Evolutionary conservation across 2,113 vertebrate genomes (phyloP), one percentile per base, ranked within the genome.

Genomic region (Proteles cristata): DNA sequence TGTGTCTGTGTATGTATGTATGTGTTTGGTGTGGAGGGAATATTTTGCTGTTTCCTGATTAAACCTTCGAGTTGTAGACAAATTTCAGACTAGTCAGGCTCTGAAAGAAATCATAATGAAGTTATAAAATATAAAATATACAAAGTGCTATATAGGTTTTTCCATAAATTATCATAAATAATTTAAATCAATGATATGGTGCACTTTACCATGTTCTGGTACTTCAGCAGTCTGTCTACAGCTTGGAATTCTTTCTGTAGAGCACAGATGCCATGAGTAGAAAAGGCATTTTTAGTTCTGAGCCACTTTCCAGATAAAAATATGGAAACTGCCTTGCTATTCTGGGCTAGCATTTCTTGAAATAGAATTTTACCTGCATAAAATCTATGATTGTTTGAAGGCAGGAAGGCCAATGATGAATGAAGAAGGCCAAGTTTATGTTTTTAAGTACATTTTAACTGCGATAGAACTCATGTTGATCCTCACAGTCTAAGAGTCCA

Each of bases 41-140:
- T 73, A 66, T 17, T 86, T 26, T 84, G 43, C 5, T 84, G 35
- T 80, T 89, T 94, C 43, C 58, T 48, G 35, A 96, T 76, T 84
- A 94, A 97, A 87, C 23, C 74, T 89, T 96, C 10, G 94, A 66
- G 35, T 82, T 96, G 28, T 35, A 93, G 53, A 87, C 50, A 96
- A 83, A 94, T 93, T 80, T 94, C 81, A 95, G 33, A 94, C 48
- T 65, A 96, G 50, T 63, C 11, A 90, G 73, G 66, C 55, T 74
- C 83, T 89, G 84, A 93, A 97, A 85, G 68, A 93, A 96, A 95
- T 17, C 28, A 94, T 58, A 95, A 91, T 77, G 15, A 96, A 92
- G 65, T 88, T 65, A 88, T 48, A 93, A 45, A 90, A 74, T 16
- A 77, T 10, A 87, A 93, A 92, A 63, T 45, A 85, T 31, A 79